Conservation (phyloP, 2,888 invertebrate genomes). For the Chironomus tentans region DNA sequence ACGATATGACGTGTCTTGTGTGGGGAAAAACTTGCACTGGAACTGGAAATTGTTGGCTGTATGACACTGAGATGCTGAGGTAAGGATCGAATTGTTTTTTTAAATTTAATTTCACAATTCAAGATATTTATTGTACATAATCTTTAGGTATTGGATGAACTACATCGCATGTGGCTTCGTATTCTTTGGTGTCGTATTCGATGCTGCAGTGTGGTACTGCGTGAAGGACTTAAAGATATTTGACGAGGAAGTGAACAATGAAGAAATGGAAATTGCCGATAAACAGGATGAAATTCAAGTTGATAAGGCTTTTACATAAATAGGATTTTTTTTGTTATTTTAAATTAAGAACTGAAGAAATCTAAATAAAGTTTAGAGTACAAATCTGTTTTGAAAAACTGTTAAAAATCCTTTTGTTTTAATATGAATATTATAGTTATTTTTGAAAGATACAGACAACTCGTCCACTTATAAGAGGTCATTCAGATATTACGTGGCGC, state of each 20-base stretch:
- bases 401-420: too few species aligned
- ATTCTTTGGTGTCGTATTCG: conserved; percentile 54
- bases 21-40: conserved; percentile 65
- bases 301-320: not conserved
- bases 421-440: too few species aligned
- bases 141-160: conserved; percentile 50
- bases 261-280: conserved; percentile 37
- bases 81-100: conserved; percentile 29
- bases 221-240: conserved; percentile 60
- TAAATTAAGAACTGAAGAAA: too few species aligned
- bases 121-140: not conserved
- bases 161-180: conserved; percentile 57
- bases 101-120: not conserved
- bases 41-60: conserved; percentile 65
- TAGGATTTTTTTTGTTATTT: too few species aligned
- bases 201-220: conserved; percentile 57
- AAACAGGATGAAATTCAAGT: conserved; percentile 36
- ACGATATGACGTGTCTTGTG: conserved; percentile 54
- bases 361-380: too few species aligned
- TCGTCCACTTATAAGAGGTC: too few species aligned
- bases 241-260: conserved; percentile 49
- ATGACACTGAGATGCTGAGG: conserved; percentile 53
- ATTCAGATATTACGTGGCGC: too few species aligned
- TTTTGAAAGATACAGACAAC: too few species aligned
- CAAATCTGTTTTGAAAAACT: too few species aligned